A percentile compares a stretch with the other conserved stretches of the same genome.
Conservation (phyloP, 2,888 invertebrate species). For the Myopa tessellatipennis region DNA sequence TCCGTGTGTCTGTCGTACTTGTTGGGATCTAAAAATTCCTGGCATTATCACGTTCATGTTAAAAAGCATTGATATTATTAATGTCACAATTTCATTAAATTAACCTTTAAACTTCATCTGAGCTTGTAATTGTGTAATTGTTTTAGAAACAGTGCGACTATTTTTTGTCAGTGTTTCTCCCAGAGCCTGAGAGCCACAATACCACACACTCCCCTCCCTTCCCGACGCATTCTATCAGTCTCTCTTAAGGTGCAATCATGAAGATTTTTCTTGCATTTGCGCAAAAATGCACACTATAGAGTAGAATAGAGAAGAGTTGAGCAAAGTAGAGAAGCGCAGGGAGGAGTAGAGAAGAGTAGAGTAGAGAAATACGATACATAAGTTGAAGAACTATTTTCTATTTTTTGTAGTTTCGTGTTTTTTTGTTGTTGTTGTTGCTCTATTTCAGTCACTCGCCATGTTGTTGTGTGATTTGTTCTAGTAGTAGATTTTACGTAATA, state of each 20-base stretch:
- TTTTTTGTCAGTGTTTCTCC: too few relatives aligned
- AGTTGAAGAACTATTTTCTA: neutral
- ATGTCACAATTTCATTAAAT: too few relatives aligned
- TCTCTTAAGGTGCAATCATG: neutral
- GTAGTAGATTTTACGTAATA: neutral
- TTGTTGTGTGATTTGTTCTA: neutral
- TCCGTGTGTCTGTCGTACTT: too few relatives aligned
- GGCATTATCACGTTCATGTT: too few relatives aligned
- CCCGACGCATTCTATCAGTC: neutral
- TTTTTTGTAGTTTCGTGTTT: neutral
- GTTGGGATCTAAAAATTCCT: too few relatives aligned
- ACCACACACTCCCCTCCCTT: too few relatives aligned
- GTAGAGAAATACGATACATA: neutral
- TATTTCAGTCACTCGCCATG: neutral
- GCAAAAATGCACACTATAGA: conserved; percentile 34
- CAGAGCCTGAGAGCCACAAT: too few relatives aligned
- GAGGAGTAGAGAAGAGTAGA: neutral
- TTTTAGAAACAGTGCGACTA: too few relatives aligned
- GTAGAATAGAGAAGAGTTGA: neutral
- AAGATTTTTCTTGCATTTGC: conserved; percentile 23
- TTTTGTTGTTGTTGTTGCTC: neutral
- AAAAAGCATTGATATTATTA: too few relatives aligned
- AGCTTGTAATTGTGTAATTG: too few relatives aligned
- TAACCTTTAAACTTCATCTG: too few relatives aligned
- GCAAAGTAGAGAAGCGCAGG: neutral